Base-by-base conservation (phyloP, 2,113 vertebrate genomes). In the Oryctolagus cuniculus region DNA sequence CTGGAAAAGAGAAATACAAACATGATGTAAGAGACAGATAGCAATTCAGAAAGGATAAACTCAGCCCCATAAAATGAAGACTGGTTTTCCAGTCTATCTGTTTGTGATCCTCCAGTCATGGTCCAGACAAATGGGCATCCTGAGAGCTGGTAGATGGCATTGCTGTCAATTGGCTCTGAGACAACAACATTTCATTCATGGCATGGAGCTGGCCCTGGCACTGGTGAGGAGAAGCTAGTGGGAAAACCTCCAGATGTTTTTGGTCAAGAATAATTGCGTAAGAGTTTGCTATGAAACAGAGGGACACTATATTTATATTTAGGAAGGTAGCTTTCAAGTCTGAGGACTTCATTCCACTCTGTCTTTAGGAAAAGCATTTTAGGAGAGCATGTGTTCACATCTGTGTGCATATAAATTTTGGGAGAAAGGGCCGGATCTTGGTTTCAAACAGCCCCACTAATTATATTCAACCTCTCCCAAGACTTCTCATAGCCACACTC, bases 171-270 rank as follows among this genome's bases (percentile, higher is more conserved):
- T 53, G 44, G 11, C 64, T 92, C 63, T 5, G 24, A 87, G 78
- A 31, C 0, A 36, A 75, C n/a, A 66, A 64, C 3, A 81, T 7
- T 70, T 55, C 22, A 38, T 27, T 27, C 64, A 51, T 36, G 13
- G 4, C 3, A 0, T 0, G 0, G 66, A 53, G 13, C 3, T 17
- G 44, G 3, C 21, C n/a, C 25, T 25, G 27, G 17, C 24, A 25
- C n/a, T 80, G 64, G 21, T 66, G 7, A 66, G 29, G 9, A 89
- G 16, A 82, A 58, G 70, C n/a, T 66, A 58, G 13, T 10, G 44
- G 31, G 22, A 61, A 10, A 27, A 21, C 0, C 51, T 83, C 55
- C 66, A 74, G 25, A 67, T n/a, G 22, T 0, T 17, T 78, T 1
- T 22, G 21, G 25, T 53, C 53, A 72, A 79, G 51, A 79, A 53